Percentiles rank a stretch among this genome's conserved stretches.
phyloP scores from a whole-genome alignment of 2,113 vertebrate genomes.

The Muntiacus reevesi region DNA sequence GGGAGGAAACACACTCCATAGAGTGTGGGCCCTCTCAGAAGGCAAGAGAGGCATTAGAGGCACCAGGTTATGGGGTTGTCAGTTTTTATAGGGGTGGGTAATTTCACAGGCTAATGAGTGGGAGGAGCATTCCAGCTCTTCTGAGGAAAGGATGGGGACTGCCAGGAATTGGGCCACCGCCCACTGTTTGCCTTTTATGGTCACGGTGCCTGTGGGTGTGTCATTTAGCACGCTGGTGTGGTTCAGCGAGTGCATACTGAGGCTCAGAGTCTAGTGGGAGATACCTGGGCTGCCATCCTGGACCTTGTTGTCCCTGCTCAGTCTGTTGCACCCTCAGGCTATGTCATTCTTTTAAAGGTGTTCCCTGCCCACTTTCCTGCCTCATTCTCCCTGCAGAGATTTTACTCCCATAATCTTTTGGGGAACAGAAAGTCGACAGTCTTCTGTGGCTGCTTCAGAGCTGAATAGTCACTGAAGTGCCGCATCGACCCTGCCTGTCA shows the following conservation, averaged over 20 bases:
- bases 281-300: neutral
- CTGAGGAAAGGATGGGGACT: neutral
- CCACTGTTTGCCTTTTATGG: neutral
- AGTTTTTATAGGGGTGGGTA: neutral
- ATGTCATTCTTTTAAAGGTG: neutral
- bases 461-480: neutral
- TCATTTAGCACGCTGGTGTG: neutral
- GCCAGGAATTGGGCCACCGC: neutral
- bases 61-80: neutral
- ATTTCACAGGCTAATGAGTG: neutral
- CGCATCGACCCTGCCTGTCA: accelerated
- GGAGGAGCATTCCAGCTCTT: neutral
- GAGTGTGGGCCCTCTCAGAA: neutral
- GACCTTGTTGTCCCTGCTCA: neutral
- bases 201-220: neutral
- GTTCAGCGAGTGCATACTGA: neutral
- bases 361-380: neutral
- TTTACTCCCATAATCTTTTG: neutral
- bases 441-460: neutral
- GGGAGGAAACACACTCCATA: neutral
- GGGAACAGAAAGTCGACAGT: neutral
- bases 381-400: neutral
- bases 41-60: neutral
- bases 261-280: neutral
- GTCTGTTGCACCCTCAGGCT: neutral